Base-by-base conservation (phyloP, 1,140 invertebrate genomes). In the Pseudomyrmex concolor region DNA sequence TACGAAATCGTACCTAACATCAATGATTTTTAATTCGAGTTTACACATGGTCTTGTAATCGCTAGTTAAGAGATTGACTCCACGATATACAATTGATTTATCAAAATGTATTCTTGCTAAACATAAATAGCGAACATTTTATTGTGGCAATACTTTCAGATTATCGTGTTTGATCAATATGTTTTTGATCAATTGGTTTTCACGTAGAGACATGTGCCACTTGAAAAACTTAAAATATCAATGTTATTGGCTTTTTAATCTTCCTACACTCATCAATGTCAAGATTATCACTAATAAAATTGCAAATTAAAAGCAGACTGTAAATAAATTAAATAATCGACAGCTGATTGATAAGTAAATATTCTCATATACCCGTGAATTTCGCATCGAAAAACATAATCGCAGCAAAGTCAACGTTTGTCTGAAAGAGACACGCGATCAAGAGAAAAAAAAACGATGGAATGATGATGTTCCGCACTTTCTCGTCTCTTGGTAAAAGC, bases 401-500 rank as follows among this genome's bases (percentile, higher is more conserved):
- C n/a, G 17, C 2, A 57, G 8, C 13, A 70, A 84, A 70, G 19
- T 51, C n/a, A 7, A 34, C 12, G 1, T 17, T 50, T 12, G 17
- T 12, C 15, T 2, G 15, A 17, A 9, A 12, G 64, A 70, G 71
- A 70, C 34, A n/a, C 12, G 71, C 55, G 10, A n/a, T 43, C 22
- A 15, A 48, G 9, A 54, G 25, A 77, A 77, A 25, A 22, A 64
- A 64, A 76, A 19, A 67, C 17, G 25, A 34, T 34, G 62, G 7
- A 54, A 64, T 12, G 15, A n/a, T 15, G 66, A 59, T n/a, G 76
- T 51, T 12, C 43, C 71, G 71, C 66, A 80, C 76, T 80, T 80
- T 80, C 66, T 71, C 76, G 43, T 50, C 10, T 77, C 19, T 7
- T 12, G 51, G 2, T 72, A 64, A 17, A 64, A 73, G 34, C 57